These are phyloP conservation scores for Nineta flava DNA, from an alignment of 2,888 invertebrate genomes.

Conservation along the genomic window DNA sequence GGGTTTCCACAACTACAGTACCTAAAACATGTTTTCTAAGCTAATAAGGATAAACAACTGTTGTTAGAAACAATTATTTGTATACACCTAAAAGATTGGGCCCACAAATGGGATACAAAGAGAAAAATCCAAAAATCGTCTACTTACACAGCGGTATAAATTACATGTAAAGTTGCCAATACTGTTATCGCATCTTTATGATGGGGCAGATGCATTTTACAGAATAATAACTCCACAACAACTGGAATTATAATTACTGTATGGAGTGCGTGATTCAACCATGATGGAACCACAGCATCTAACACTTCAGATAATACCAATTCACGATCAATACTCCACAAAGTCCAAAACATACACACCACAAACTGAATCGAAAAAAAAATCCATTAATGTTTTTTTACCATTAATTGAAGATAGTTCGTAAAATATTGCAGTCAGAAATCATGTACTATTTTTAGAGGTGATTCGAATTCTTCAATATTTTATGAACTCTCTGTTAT, in stretches of 20 bases:
- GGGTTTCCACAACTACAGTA: too few species aligned
- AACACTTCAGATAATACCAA: constrained; percentile 35
- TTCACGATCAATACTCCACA: constrained; percentile 37
- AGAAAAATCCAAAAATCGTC: not conserved
- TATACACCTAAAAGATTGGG: not conserved
- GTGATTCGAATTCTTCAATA: too few species aligned
- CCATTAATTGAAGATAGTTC: too few species aligned
- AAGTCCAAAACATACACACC: constrained; percentile 34
- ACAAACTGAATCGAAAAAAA: constrained; percentile 31
- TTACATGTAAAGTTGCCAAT: not conserved
- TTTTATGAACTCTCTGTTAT: too few species aligned
- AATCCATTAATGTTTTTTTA: constrained; percentile 3
- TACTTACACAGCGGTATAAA: constrained; percentile 5
- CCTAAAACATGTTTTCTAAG: not conserved
- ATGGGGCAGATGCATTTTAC: constrained; percentile 14
- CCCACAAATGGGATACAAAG: not conserved
- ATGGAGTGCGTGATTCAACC: constrained; percentile 43
- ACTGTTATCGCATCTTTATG: constrained; percentile 1
- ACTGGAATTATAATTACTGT: constrained; percentile 34
- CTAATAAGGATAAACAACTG: not conserved
- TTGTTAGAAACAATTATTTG: not conserved
- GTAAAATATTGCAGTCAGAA: too few species aligned
- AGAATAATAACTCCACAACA: constrained; percentile 28
- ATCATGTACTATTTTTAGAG: not conserved
- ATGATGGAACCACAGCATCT: constrained; percentile 35